Evolutionary conservation across 1,140 invertebrate species (phyloP), one percentile per base, ranked within the genome.

Genomic region (Drosophila murphyi): DNA sequence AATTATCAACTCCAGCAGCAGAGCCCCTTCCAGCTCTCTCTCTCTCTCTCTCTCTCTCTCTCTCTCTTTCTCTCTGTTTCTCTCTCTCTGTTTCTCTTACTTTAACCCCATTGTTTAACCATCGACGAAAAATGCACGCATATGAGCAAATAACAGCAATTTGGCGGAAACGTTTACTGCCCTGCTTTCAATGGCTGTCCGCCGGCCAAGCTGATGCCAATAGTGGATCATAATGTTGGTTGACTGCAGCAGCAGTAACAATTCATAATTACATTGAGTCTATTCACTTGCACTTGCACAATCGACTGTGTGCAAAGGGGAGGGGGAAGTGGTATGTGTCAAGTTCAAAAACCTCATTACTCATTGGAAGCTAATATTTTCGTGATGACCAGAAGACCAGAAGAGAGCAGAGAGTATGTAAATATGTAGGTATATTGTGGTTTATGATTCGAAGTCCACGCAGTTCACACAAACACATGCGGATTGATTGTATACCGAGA

Each of bases 271-370:
- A 10, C 7, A 50, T 31, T 50, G 28, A 31, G 3, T 5, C 37
- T 7, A 56, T 29, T 56, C 28, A 45, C 10, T 32, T 43, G 39
- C 55, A 45, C 55, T 57, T 57, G 35, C 5, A 55, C n/a, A 8
- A 57, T 51, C 2, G 2, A 5, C n/a, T 50, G 3, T 31, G 3
- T 8, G 8, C 41, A 47, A 8, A 41, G 39, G 3, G 7, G 8
- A 5, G n/a, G 4, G 3, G 20, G 20, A 12, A 31, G 10, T 28
- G 41, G 8, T 39, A 28, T 5, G 7, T 4, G 48, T 20, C 31
- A 78, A 71, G 85, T 88, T 83, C 83, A 78, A 80, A 72, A 79
- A 87, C 70, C 85, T 71, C 67, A 89, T 88, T 89, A 82, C 76
- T 72, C 65, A 70, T 51, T 35, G 65, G 69, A 83, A 61, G 72